Evolutionary conservation across 2,797 vertebrate genomes (phyloP), one percentile per base, ranked within the genome.

Genomic region (Nyctalus aviator): DNA sequence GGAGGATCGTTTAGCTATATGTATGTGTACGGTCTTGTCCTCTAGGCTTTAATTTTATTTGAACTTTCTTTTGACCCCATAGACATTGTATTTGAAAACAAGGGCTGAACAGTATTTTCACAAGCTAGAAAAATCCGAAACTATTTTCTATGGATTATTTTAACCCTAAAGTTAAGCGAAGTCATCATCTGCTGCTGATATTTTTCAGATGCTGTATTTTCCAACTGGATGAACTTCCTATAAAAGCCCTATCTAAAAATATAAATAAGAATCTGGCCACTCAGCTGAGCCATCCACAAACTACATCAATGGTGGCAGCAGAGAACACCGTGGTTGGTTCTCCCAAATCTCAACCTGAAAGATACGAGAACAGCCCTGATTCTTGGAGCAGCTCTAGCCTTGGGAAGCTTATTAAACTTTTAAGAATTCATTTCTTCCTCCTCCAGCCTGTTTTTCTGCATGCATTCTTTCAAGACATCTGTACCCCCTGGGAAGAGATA

Each of bases 11-110:
- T 78, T 84, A 83, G 30, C 85, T 48, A 23, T 48, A 23, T 50
- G n/a, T 72, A 21, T 4, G 0, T 90, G 10, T 59, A 66, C 35
- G 75, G 92, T 2, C 5, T 93, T 44, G 5, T 89, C 95, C 88
- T 89, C 77, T 77, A 84, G 53, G 48, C 91, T 92, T 95, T 95
- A 53, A 76, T 83, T 76, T 75, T 88, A 97, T 84, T 83, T 93
- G 21, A 94, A 72, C 59, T 95, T 71, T 81, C 75, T 88, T 88
- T 53, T 96, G 85, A 97, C 86, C 8, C 53, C 44, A 32, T 37
- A 96, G 57, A 85, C 21, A 75, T 0, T 0, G 3, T 27, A 90
- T 76, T 93, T 64, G 93, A 95, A 97, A 96, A 97, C 21, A 94
- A 94, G 68, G 55, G 20, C 72, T 76, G 4, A 8, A 66, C 6